These are phyloP conservation scores for Cheilosia vernalis DNA, from an alignment of 2,888 invertebrate species.

Conservation along the genomic window DNA sequence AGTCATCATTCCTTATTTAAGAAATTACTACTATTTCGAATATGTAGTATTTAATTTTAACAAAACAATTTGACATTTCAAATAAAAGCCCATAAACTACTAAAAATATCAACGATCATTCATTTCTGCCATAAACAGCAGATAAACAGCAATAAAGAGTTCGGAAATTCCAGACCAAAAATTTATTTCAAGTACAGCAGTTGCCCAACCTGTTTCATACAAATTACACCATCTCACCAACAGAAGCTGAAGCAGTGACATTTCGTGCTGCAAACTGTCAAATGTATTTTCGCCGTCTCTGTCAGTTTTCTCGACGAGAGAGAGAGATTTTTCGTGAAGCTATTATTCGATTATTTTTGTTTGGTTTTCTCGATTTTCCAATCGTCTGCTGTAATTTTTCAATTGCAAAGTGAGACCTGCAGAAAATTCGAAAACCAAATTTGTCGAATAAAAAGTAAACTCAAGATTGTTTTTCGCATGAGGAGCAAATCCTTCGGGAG, in stretches of 20 bases:
- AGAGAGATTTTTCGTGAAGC: slow-evolving; percentile 55
- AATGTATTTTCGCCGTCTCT: slow-evolving; percentile 40
- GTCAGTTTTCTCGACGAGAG: slow-evolving; percentile 58
- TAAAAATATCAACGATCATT: too few species aligned
- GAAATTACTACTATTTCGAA: too few species aligned
- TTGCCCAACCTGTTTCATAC: slow-evolving; percentile 9
- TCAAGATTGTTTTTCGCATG: slow-evolving; percentile 1
- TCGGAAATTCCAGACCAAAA: too few species aligned
- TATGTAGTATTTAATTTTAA: too few species aligned
- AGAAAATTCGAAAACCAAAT: slow-evolving; percentile 17
- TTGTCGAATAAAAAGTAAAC: slow-evolving; percentile 21
- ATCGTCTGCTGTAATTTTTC: slow-evolving; percentile 56
- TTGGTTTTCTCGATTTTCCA: slow-evolving; percentile 70
- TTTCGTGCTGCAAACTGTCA: slow-evolving; percentile 38
- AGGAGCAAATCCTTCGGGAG: slow-evolving; percentile 38
- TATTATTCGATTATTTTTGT: slow-evolving; percentile 69
- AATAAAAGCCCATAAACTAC: too few species aligned
- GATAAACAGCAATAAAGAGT: too few species aligned
- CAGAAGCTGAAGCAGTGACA: slow-evolving; percentile 9
- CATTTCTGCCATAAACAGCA: too few species aligned
- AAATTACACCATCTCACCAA: neutral
- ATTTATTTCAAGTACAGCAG: neutral
- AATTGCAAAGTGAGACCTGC: slow-evolving; percentile 48
- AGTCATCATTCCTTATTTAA: too few species aligned
- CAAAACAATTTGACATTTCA: too few species aligned